Conservation (phyloP, 1,140 invertebrate species). For the Papilio xuthus region DNA sequence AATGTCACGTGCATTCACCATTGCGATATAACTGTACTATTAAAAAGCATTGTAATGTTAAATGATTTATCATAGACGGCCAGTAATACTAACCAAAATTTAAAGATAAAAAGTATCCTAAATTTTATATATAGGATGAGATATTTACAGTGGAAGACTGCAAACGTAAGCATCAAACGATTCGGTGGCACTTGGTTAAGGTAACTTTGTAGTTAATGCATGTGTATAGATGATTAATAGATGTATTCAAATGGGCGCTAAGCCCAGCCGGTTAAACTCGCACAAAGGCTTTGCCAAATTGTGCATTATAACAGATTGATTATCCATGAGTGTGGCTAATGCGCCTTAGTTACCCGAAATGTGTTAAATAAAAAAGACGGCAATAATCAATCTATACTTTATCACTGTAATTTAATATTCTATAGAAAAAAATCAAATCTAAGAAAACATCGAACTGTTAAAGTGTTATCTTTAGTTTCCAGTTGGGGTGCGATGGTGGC, state of each 20-base stretch:
- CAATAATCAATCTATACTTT: not conserved
- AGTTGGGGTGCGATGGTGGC: not conserved
- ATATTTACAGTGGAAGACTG: not conserved
- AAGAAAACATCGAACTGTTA: not conserved
- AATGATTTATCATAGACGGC: not conserved
- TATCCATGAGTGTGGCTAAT: not conserved
- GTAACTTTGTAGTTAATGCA: not conserved
- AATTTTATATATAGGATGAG: not conserved
- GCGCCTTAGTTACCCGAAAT: not conserved
- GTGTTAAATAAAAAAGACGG: not conserved
- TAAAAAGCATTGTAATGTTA: not conserved
- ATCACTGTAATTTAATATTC: not conserved
- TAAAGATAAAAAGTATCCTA: too few species aligned
- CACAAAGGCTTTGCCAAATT: conserved; percentile 6
- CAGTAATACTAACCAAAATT: not conserved
- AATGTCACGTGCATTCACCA: not conserved
- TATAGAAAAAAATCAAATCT: not conserved
- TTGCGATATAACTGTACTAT: not conserved
- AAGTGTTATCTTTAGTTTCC: conserved; percentile 3
- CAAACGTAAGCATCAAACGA: not conserved
- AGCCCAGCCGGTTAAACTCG: not conserved
- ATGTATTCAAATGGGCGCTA: not conserved
- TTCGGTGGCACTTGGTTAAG: not conserved
- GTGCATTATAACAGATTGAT: not conserved
- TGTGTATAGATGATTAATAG: not conserved